Evolutionary conservation across 2,888 invertebrate species (phyloP), one percentile per base, ranked within the genome.

Genomic region (Himalopsyche tibetana): DNA sequence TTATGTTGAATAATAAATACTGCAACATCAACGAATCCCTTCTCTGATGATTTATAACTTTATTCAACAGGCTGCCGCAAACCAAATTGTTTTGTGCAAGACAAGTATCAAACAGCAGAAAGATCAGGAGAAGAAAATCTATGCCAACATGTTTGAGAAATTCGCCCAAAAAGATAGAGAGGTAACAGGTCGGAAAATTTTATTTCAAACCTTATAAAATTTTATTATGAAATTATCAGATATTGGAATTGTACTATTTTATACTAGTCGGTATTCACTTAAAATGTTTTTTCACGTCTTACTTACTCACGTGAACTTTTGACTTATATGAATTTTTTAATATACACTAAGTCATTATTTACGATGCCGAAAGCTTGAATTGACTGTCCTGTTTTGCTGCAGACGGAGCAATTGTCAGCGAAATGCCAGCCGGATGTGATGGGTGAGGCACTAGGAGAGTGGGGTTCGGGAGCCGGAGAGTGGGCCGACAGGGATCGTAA

Each of bases 71-170:
- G 97, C 98, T n/a, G 98, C 98, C 0, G 94, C 94, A 55, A 95
- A 96, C 90, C 97, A 98, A 91, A 92, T 97, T 56, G 90, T 92
- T 9, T 90, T 95, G 83, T 98, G 98, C 92, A 95, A 95, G 88
- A 94, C 95, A 87, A 93, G 95, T 87, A 93, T 98, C 28, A 96
- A 96, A 91, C 95, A 96, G 89, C 95, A 96, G 90, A 94, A 95
- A 89, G 94, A 95, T 85, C 95, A 95, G 87, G 98, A 99, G 91
- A 98, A 97, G 93, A 95, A 96, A 90, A 94, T 98, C 55, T 99
- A 98, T 91, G 96, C 96, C 17, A 98, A 98, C 91, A 98, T 99
- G 98, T 99, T 99, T 92, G 96, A 97, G 89, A 98, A 98, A 92
- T 96, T 98, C 92, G 97, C 97, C 5, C 95, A 95, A 89, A 95